phyloP scores from a whole-genome alignment of 64 coral and sea anemone species.

The Anthopleura sola region DNA sequence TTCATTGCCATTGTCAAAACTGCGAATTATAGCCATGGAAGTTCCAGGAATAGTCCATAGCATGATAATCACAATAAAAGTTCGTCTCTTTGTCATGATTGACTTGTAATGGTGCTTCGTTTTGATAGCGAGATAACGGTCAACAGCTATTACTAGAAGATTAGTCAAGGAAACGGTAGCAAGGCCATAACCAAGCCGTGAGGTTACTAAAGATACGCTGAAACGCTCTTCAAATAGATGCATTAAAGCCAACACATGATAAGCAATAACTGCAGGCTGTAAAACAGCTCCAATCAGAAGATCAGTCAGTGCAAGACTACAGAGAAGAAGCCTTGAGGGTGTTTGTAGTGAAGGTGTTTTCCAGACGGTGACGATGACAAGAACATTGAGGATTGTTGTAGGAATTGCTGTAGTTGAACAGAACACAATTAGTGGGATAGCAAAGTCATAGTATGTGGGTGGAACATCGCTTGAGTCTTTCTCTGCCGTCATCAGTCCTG shows the following conservation, averaged over 20 bases:
- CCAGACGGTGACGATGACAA: background rate
- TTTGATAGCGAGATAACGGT: background rate
- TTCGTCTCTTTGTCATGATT: background rate
- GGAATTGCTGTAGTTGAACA: no score
- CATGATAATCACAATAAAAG: background rate
- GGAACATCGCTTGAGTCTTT: no score
- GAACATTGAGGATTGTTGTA: background rate
- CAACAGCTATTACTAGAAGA: background rate
- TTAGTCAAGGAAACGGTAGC: background rate
- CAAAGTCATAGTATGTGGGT: no score
- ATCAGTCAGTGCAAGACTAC: background rate
- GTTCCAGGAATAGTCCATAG: background rate
- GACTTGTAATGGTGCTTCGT: background rate
- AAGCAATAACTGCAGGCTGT: constrained; percentile 61
- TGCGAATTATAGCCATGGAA: background rate
- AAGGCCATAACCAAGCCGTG: background rate
- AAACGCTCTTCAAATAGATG: constrained; percentile 17
- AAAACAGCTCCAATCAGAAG: background rate
- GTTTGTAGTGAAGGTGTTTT: background rate
- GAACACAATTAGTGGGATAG: no score
- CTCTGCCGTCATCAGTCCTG: no score
- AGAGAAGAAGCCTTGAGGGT: background rate
- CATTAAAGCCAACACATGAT: background rate
- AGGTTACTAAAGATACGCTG: constrained; percentile 33
- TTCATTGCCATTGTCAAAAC: background rate